Percentiles rank a stretch among this genome's conserved stretches.
Evolutionary conservation across 2,113 vertebrate species (phyloP).

Genomic region (Willisornis vidua): DNA sequence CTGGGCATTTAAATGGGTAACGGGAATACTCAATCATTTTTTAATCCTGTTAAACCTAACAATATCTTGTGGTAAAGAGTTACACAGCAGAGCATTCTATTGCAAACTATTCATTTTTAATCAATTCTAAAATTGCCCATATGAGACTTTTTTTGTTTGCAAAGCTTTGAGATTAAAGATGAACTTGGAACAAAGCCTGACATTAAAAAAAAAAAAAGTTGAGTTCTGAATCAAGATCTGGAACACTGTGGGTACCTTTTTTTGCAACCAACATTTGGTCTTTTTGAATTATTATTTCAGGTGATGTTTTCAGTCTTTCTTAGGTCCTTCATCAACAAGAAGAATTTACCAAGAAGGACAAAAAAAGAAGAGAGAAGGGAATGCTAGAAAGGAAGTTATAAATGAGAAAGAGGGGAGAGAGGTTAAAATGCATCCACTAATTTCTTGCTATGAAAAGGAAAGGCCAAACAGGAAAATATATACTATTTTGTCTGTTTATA

Average conservation of each 20-base stretch:
- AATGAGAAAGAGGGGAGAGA: not conserved
- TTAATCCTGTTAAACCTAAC: conserved; percentile 22
- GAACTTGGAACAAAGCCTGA: not conserved
- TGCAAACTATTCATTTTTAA: not conserved
- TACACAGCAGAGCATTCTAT: not conserved
- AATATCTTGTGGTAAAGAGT: not conserved
- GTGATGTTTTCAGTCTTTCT: not conserved
- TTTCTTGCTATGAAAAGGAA: not conserved
- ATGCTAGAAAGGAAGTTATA: not conserved
- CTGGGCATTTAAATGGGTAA: not conserved
- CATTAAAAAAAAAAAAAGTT: not conserved
- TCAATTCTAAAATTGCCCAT: not conserved
- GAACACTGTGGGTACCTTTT: accelerated
- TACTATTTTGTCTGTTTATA: not conserved
- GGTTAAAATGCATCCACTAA: not conserved
- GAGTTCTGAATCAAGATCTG: not conserved
- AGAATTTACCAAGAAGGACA: not conserved
- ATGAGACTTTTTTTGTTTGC: not conserved
- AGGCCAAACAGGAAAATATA: not conserved
- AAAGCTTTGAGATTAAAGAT: not conserved
- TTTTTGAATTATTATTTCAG: not conserved
- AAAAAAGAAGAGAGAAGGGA: accelerated
- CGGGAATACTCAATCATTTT: not conserved
- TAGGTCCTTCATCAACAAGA: not conserved
- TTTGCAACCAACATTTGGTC: not conserved